Evolutionary conservation across 2,797 vertebrate species (phyloP), one percentile per base, ranked within the genome.

Genomic region (Phalloptychus januarius): DNA sequence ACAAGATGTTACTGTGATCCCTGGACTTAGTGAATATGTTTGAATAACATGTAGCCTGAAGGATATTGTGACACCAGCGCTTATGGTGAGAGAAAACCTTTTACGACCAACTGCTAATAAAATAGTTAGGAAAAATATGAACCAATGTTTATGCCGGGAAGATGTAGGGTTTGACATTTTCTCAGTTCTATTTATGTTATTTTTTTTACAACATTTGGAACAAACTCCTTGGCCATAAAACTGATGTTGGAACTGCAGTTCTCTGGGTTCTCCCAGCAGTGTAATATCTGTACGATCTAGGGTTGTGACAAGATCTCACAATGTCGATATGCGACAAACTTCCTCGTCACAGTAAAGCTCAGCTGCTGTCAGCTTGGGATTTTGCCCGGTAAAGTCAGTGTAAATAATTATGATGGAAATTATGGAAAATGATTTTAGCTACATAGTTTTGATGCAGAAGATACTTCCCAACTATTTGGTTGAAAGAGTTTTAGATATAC

Each of bases 1-100:
- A 92, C 78, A 90, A 88, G 86, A 88, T 86, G 85, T 89, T 85
- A 81, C 88, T 87, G 79, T 77, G 85, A 91, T 88, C 85, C 61
- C 84, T 79, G 77, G 78, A 77, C 82, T 85, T 74, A 28, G 71
- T 85, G 72, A 83, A 88, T 72, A 79, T 77, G 80, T 82, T 93
- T 83, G 42, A 88, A 90, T 86, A 86, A 85, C 76, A 76, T 87
- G 79, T 85, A 70, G 50, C 82, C 78, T 70, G 44, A 6, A 72
- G 72, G 79, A 79, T 42, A 45, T 71, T 82, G 40, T 84, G 75
- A 83, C 83, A 80, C 87, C 67, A 85, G 54, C 61, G 76, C 78
- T 46, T 52, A 45, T 45, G 13, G 33, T 83, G 31, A 83, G 75
- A 71, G 78, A 85, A 77, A 73, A 70, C 36, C 28, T 74, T 82